These are phyloP conservation scores for Folsomia manolachei DNA, from an alignment of 2,888 invertebrate species.

Conservation along the genomic window DNA sequence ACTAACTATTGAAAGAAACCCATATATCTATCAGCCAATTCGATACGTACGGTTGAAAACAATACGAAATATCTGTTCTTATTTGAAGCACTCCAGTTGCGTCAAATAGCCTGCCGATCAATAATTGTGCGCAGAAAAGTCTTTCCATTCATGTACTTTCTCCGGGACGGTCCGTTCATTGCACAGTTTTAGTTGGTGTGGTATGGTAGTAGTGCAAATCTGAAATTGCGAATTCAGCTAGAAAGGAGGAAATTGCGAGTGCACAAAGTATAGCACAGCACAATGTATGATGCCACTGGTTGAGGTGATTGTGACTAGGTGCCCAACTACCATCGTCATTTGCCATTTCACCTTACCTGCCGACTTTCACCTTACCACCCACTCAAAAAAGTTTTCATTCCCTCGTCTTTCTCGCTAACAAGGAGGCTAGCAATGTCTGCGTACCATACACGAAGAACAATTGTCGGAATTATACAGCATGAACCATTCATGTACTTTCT, in stretches of 20 bases:
- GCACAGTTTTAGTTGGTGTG: too few relatives aligned
- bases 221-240: neutral
- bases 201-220: neutral
- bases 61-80: constrained; percentile 12
- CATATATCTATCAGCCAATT: constrained; percentile 4
- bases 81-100: constrained; percentile 33
- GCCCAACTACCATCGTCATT: too few relatives aligned
- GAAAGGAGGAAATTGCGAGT: neutral
- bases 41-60: constrained; percentile 9
- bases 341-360: neutral
- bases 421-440: too few relatives aligned
- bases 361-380: neutral
- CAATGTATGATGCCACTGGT: neutral
- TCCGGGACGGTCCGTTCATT: neutral
- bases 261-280: neutral
- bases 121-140: constrained; percentile 45
- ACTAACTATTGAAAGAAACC: neutral
- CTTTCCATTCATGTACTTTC: constrained; percentile 30
- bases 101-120: constrained; percentile 38
- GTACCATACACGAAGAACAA: too few relatives aligned
- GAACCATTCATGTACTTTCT: constrained; percentile 29
- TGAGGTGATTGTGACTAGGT: too few relatives aligned
- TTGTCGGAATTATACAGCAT: too few relatives aligned
- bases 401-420: too few relatives aligned
- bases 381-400: too few relatives aligned